Evolutionary conservation across 2,888 invertebrate species (phyloP), one percentile per base, ranked within the genome.

Genomic region (Drosophila eohydei): DNA sequence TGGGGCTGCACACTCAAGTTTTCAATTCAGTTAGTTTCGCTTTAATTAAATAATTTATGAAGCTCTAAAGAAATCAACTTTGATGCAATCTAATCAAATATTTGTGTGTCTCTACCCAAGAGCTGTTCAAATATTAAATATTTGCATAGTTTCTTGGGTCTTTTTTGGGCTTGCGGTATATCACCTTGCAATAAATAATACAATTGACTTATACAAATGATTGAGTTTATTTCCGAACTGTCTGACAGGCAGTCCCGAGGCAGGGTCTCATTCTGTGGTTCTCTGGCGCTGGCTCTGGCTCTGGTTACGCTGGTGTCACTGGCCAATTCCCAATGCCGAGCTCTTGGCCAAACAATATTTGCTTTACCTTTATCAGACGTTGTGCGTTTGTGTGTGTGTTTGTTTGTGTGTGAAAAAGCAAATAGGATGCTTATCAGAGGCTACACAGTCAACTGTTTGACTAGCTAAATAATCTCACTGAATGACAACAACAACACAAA

Each of bases 71-170:
- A 32, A 66, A 46, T 9, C 38, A 14, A 11, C 36, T 36, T 36
- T 9, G 38, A 4, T 30, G 65, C 52, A 28, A 44, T 66, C 26
- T 32, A 46, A 66, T 48, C 41, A 67, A 50, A 67, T 40, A 41
- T 46, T 50, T 40, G 57, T 48, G n/a, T 26, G 38, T 26, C 38
- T 67, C 41, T 26, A 11, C 16, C 41, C 11, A n/a, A 61, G 74
- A 63, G 74, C 78, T 76, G 48, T 61, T 54, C 55, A 75, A 76
- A 75, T 61, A 76, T 69, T 52, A 6, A 59, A 55, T 64, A 64
- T 65, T 67, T 78, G 61, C 46, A 51, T 58, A 52, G 40, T 58
- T 59, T 38, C 36, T 12, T 50, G 63, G 46, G 26, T 26, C 60
- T 60, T 59, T 59, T 38, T 32, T 9, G 48, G 11, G 38, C 14